Percentiles rank a stretch among this genome's conserved stretches.
Conservation (phyloP, 2,113 vertebrate species). For the Archilochus colubris region DNA sequence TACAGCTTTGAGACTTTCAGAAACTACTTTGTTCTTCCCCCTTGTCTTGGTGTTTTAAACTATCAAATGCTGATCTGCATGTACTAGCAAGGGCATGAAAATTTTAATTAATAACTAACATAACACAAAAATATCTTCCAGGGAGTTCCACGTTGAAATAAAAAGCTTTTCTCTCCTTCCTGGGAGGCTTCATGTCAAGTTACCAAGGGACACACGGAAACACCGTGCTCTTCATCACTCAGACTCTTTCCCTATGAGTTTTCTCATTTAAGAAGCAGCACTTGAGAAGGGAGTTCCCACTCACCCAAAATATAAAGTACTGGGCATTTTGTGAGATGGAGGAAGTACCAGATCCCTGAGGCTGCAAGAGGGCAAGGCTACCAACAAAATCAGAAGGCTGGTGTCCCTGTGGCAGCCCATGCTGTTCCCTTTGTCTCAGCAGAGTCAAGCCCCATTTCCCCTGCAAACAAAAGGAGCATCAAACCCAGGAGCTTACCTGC, state of each 20-base stretch:
- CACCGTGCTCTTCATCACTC: background rate
- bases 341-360: background rate
- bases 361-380: background rate
- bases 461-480: background rate
- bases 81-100: slow-evolving; percentile 7
- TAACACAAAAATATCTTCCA: slow-evolving; percentile 39
- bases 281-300: background rate
- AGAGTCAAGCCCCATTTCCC: background rate
- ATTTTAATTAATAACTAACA: slow-evolving; percentile 55
- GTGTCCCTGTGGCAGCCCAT: background rate
- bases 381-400: background rate
- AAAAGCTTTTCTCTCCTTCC: slow-evolving; percentile 43
- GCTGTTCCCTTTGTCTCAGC: rapidly evolving
- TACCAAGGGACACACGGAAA: background rate
- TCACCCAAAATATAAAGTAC: background rate
- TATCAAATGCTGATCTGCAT: background rate
- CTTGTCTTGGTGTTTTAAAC: slow-evolving; percentile 15
- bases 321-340: background rate
- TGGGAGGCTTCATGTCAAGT: slow-evolving; percentile 39
- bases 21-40: background rate
- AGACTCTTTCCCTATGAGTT: background rate
- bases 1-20: background rate
- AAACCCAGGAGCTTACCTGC: background rate
- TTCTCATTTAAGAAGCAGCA: background rate
- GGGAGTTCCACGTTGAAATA: slow-evolving; percentile 44